Evolutionary conservation across 2,888 invertebrate genomes (phyloP).

Genomic region (Tetheella fluctuosa): DNA sequence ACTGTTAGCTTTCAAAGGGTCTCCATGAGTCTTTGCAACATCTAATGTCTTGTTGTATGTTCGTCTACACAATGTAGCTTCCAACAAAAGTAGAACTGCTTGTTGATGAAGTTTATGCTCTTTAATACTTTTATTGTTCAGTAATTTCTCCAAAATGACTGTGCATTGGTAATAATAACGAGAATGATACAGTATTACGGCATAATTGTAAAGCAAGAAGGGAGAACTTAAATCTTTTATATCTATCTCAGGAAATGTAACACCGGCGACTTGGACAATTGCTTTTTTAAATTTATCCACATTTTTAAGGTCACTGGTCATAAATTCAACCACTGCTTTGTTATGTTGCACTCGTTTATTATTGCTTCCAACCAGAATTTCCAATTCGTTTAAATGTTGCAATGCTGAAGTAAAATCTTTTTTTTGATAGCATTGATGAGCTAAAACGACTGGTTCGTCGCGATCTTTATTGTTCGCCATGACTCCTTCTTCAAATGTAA

Average conservation of each 20-base stretch:
- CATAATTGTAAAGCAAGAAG: slow-evolving; percentile 89
- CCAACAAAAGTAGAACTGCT: slow-evolving; percentile 67
- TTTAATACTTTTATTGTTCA: slow-evolving; percentile 65
- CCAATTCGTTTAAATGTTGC: slow-evolving; percentile 86
- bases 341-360: slow-evolving; percentile 93
- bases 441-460: slow-evolving; percentile 84
- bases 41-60: slow-evolving; percentile 74
- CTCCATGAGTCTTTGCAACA: slow-evolving; percentile 66
- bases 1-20: slow-evolving; percentile 60
- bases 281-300: slow-evolving; percentile 89
- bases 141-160: slow-evolving; percentile 68
- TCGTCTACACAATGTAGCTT: slow-evolving; percentile 72
- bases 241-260: slow-evolving; percentile 73
- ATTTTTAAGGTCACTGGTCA: slow-evolving; percentile 88
- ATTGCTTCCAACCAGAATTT: slow-evolving; percentile 81
- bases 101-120: slow-evolving; percentile 68
- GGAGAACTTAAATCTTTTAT: slow-evolving; percentile 65
- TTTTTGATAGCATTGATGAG: slow-evolving; percentile 85
- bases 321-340: slow-evolving; percentile 92
- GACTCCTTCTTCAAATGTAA: neutral
- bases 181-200: slow-evolving; percentile 90
- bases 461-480: slow-evolving; percentile 67
- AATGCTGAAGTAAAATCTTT: slow-evolving; percentile 86
- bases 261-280: slow-evolving; percentile 85
- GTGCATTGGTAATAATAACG: slow-evolving; percentile 89